Conservation (phyloP, 2,113 vertebrate genomes). For the Falco punctatus region DNA sequence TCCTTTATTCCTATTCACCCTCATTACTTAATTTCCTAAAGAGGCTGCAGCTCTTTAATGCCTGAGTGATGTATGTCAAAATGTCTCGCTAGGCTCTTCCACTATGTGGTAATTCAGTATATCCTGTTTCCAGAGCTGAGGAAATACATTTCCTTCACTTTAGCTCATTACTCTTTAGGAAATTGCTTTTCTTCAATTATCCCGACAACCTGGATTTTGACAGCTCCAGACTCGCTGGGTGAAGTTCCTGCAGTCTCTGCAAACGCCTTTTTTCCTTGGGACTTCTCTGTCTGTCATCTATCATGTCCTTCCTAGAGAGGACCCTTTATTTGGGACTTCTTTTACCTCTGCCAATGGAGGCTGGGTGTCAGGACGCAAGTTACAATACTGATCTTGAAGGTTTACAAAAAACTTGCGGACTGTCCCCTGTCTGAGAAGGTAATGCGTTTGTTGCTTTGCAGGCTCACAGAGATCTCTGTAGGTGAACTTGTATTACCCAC, state of each 20-base stretch:
- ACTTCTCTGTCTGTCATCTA: not conserved
- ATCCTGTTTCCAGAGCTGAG: constrained; percentile 53
- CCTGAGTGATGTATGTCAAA: not conserved
- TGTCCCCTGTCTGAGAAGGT: not conserved
- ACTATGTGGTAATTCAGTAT: constrained; percentile 55
- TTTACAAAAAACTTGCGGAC: not conserved
- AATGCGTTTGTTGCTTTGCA: fast-evolving
- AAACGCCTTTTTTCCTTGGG: not conserved
- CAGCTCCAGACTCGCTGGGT: not conserved
- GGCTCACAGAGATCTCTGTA: not conserved
- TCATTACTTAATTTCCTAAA: constrained; percentile 35
- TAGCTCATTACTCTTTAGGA: constrained; percentile 65
- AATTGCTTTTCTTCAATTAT: constrained; percentile 69
- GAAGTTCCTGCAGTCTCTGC: not conserved
- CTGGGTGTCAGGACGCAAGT: not conserved
- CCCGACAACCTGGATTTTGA: constrained; percentile 38
- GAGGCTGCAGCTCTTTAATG: not conserved
- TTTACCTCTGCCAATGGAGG: not conserved
- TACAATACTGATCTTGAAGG: not conserved
- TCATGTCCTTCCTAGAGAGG: not conserved
- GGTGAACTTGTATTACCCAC: not conserved
- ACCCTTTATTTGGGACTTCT: not conserved
- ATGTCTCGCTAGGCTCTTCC: constrained; percentile 37
- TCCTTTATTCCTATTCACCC: constrained; percentile 31
- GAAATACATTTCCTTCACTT: constrained; percentile 53